Evolutionary conservation across 1,140 invertebrate species (phyloP), one percentile per base, ranked within the genome.

Genomic region (Achatina immaculata): DNA sequence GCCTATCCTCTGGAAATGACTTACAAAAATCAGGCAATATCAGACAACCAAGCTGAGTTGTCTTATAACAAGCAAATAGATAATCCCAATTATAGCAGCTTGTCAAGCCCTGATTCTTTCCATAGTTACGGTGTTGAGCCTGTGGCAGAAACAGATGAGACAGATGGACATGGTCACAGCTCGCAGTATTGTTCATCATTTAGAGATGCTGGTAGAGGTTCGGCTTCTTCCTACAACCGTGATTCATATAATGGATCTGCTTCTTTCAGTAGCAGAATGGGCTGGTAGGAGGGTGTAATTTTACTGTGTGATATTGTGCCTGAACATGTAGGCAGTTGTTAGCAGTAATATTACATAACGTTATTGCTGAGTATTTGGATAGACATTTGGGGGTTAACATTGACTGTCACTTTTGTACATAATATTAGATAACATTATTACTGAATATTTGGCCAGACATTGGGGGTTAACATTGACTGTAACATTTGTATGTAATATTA

Each of bases 181-280:
- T 75, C 73, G 3, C 73, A 75, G 45, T 75, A 75, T 75, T 75
- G 7, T 42, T 4, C 73, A 34, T 28, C 75, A n/a, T 77, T 62
- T 38, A 77, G 75, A 77, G 55, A 40, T 43, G 40, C 11, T 42
- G 6, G 11, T 34, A 40, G 74, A n/a, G 28, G 28, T 34, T 3
- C 55, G 6, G 55, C 31, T 77, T 38, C 58, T 55, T 36, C 43
- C 3, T n/a, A 11, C 36, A 77, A 38, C 43, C 58, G 24, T 38
- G 75, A 77, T 31, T 38, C 21, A 6, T 66, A 77, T 77, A 28
- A 2, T 77, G 58, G 75, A 66, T 36, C 45, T 31, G 36, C 38
- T 31, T 66, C 75, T 14, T 38, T 42, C 66, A 58, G 42, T 65
- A 9, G 51, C 4, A 36, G 75, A 28, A 55, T 43, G 28, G 58